Base-by-base conservation (phyloP, 1,140 invertebrate genomes). In the Drosophila oshimai region DNA sequence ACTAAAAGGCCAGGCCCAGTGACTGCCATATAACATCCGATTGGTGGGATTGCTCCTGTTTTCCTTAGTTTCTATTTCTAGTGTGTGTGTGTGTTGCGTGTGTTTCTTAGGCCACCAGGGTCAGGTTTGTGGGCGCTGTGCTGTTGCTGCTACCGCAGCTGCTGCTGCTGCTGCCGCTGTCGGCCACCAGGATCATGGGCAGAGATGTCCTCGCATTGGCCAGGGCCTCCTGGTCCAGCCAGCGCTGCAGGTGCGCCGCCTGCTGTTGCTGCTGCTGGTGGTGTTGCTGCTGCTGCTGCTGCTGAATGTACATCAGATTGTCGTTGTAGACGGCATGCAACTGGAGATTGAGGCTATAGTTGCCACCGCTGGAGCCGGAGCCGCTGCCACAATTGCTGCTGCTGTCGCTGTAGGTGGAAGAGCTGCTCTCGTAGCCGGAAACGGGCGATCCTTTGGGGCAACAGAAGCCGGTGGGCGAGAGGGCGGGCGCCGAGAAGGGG, bases 321-420 rank as follows among this genome's bases (percentile, higher is more conserved):
- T 92, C 93, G 69, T 91, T 91, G 58, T 93, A 92, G 53, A 93
- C 91, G 57, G 93, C 90, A 45, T 91, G 92, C 55, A 93, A 72
- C 81, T 93, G 93, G 67, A 93, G 91, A 54, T 92, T 92, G 64
- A 93, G 71, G 53, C 91, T 92, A 77, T 92, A 93, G 34, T 39
- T 67, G 49, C 49, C 34, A 7, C 79, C 79, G 51, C 46, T 28
- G 18, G 39, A 42, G 36, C 33, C 41, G 29, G 45, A 61, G 67
- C 50, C 24, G 39, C 44, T 60, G 55, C 47, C 61, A 24, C 50
- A 45, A 24, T 58, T 68, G 28, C 39, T 51, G 55, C 73, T 57
- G 26, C 39, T 89, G 49, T 90, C 89, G 54, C 90, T 91, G 54
- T 90, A 91, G 7, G 89, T 89, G 62, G 90, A 91, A n/a, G 89